Percentiles rank a stretch among this genome's conserved stretches.
phyloP scores from a whole-genome alignment of 1,140 invertebrate species.

The Platorchestia sp. region DNA sequence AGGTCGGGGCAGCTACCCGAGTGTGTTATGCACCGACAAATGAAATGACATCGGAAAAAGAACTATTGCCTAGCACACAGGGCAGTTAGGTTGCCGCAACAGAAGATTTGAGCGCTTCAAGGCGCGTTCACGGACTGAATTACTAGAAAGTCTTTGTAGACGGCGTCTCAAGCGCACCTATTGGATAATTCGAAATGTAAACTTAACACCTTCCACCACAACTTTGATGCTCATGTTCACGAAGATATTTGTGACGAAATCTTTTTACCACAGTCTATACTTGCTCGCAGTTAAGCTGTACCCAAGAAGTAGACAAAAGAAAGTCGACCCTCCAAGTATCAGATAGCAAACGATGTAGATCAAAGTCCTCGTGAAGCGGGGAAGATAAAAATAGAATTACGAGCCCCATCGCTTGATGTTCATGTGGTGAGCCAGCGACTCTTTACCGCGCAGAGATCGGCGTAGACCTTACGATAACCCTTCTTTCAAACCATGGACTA shows the following conservation, averaged over 20 bases:
- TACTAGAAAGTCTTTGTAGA: neutral
- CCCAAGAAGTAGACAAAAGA: slow-evolving; percentile 35
- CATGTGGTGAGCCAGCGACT: neutral
- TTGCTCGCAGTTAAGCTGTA: slow-evolving; percentile 6
- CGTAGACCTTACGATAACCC: neutral
- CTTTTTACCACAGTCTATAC: slow-evolving; percentile 3
- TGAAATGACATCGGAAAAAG: slow-evolving; percentile 17
- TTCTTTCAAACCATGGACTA: slow-evolving; percentile 12
- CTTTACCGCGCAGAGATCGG: neutral
- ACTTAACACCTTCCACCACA: neutral
- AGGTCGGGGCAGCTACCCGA: neutral
- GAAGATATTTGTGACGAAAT: slow-evolving; percentile 42
- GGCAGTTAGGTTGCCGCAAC: neutral
- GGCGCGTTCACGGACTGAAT: neutral
- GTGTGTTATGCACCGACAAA: neutral
- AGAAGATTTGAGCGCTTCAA: neutral
- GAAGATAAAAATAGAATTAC: neutral
- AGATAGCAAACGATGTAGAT: neutral
- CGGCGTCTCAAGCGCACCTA: neutral
- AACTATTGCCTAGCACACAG: slow-evolving; percentile 25
- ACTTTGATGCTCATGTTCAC: slow-evolving; percentile 39
- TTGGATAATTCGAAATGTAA: neutral
- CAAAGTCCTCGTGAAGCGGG: neutral
- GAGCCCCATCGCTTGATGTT: neutral
- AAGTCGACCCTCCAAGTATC: neutral